These are phyloP conservation scores for Cylas formicarius DNA, from an alignment of 1,140 invertebrate species.

Conservation along the genomic window DNA sequence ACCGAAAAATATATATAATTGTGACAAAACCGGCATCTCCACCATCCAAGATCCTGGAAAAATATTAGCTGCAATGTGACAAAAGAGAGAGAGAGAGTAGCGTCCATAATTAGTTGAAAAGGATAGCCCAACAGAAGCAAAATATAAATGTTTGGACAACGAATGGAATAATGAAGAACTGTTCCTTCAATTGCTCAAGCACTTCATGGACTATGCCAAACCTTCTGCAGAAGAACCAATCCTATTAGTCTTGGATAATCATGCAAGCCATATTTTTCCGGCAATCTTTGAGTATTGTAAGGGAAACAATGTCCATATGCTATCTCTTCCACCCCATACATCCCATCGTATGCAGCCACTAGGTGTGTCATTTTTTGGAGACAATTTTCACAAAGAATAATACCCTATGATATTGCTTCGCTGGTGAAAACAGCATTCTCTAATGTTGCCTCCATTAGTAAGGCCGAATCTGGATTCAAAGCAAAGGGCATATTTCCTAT, in stretches of 20 bases:
- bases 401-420: slow-evolving; percentile 14
- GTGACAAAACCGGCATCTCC: slow-evolving; percentile 42
- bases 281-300: slow-evolving; percentile 27
- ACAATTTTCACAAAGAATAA: slow-evolving; percentile 22
- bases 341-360: too few relatives aligned
- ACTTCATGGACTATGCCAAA: slow-evolving; percentile 20
- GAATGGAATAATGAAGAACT: slow-evolving; percentile 32
- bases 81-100: slow-evolving; percentile 41
- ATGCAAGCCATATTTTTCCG: slow-evolving; percentile 21
- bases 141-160: slow-evolving; percentile 32
- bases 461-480: slow-evolving; percentile 20
- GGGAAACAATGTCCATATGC: slow-evolving; percentile 25
- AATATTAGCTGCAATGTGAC: slow-evolving; percentile 39
- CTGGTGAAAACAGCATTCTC: slow-evolving; percentile 20
- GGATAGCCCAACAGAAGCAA: slow-evolving; percentile 33
- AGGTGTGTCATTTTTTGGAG: slow-evolving; percentile 12
- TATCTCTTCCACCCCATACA: slow-evolving; percentile 31
- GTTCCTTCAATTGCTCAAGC: slow-evolving; percentile 17
- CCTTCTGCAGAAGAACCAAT: slow-evolving; percentile 26
- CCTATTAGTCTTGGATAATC: slow-evolving; percentile 34
- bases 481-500: slow-evolving; percentile 22
- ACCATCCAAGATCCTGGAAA: slow-evolving; percentile 42
- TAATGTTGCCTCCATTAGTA: slow-evolving; percentile 15
- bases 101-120: slow-evolving; percentile 29
- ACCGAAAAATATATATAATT: slow-evolving; percentile 38